Evolutionary conservation across 2,888 invertebrate species (phyloP).

Genomic region (Dermolepida albohirtum): DNA sequence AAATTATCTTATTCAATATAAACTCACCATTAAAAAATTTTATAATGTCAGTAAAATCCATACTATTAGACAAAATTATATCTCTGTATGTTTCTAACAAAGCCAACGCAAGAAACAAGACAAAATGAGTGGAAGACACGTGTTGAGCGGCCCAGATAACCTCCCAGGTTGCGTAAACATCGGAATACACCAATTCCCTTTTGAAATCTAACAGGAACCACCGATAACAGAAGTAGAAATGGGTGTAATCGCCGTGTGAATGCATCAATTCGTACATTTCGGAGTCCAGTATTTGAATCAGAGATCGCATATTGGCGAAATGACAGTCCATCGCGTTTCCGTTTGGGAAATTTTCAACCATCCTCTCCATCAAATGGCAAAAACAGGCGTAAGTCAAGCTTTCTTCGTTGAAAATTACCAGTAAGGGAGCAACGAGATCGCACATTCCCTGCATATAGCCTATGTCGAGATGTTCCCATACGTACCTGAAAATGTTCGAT

Average conservation of each 20-base stretch:
- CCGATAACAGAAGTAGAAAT: slow-evolving; percentile 97
- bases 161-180: slow-evolving; percentile 96
- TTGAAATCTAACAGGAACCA: slow-evolving; percentile 98
- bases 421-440: slow-evolving; percentile 91
- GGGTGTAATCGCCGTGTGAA: slow-evolving; percentile 94
- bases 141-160: slow-evolving; percentile 94
- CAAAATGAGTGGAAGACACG: slow-evolving; percentile 89
- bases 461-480: slow-evolving; percentile 93
- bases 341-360: slow-evolving; percentile 92
- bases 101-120: slow-evolving; percentile 92
- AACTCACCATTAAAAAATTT: slow-evolving; percentile 94
- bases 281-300: slow-evolving; percentile 90
- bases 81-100: slow-evolving; percentile 93
- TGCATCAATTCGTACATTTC: slow-evolving; percentile 96
- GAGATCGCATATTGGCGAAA: slow-evolving; percentile 93
- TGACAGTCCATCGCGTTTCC: slow-evolving; percentile 96
- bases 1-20: slow-evolving; percentile 18
- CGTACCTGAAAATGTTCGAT: slow-evolving; percentile 74
- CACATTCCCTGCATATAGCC: slow-evolving; percentile 99
- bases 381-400: slow-evolving; percentile 92
- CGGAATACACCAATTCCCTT: slow-evolving; percentile 90
- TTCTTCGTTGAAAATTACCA: slow-evolving; percentile 94
- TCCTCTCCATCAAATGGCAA: slow-evolving; percentile 89
- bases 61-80: slow-evolving; percentile 93
- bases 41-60: slow-evolving; percentile 98